Percentiles rank a stretch among this genome's conserved stretches.
These are phyloP conservation scores for Drosophila cracens DNA, from an alignment of 2,888 invertebrate species.

Conservation along the genomic window DNA sequence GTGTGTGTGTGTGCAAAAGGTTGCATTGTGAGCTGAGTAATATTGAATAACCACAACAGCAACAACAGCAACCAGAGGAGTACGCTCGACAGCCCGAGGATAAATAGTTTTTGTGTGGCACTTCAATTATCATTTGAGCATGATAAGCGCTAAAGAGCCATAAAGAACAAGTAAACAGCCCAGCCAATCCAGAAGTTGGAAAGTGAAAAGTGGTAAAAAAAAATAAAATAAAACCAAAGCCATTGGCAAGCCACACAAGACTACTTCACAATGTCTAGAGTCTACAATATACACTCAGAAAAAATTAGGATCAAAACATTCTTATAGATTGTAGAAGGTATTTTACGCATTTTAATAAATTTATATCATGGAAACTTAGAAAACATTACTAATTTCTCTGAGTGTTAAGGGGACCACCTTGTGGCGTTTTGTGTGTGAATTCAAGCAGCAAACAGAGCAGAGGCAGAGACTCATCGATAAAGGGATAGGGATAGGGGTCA, in stretches of 20 bases:
- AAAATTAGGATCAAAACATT: background rate
- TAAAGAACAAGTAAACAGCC: constrained; percentile 56
- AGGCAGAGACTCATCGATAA: constrained; percentile 29
- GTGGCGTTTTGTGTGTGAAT: constrained; percentile 63
- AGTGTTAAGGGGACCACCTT: constrained; percentile 56
- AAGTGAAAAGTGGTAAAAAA: constrained; percentile 57
- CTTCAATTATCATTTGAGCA: constrained; percentile 83
- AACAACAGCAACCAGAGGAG: constrained; percentile 44
- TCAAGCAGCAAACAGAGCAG: constrained; percentile 50
- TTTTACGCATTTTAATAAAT: background rate
- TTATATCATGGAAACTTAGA: background rate
- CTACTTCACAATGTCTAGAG: constrained; percentile 50
- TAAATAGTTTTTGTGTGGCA: constrained; percentile 79
- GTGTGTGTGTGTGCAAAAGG: constrained; percentile 37
- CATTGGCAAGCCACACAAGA: constrained; percentile 61
- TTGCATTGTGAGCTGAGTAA: constrained; percentile 64
- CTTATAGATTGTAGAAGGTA: background rate
- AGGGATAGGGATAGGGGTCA: constrained; percentile 65
- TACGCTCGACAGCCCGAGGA: constrained; percentile 76
- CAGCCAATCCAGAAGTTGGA: constrained; percentile 48
- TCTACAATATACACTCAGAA: background rate
- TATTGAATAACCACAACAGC: constrained; percentile 75
- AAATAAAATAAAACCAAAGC: constrained; percentile 28
- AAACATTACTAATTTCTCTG: background rate
- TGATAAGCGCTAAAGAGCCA: constrained; percentile 81